Evolutionary conservation across 2,888 invertebrate species (phyloP).

Genomic region (Noctua comes): DNA sequence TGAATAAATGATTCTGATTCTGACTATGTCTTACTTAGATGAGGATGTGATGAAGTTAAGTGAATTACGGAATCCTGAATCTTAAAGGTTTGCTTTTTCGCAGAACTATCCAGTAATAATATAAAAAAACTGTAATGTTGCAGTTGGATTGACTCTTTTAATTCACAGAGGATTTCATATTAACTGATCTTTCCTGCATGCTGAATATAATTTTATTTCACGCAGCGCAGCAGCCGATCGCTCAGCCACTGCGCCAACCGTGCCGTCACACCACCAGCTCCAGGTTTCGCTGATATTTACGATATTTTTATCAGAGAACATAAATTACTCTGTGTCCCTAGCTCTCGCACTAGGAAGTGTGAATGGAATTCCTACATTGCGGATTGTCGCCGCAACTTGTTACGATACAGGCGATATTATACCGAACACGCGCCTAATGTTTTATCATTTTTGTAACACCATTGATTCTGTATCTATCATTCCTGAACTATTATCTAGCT

Average conservation of each 20-base stretch:
- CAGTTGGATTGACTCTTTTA: not conserved
- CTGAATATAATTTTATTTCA: not conserved
- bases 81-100: not conserved
- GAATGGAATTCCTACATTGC: conserved; percentile 67
- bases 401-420: conserved; percentile 46
- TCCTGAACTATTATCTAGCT: not conserved
- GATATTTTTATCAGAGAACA: not conserved
- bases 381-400: conserved; percentile 65
- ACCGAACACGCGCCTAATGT: conserved; percentile 36
- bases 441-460: conserved; percentile 38
- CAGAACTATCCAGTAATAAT: not conserved
- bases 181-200: not conserved
- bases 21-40: not conserved
- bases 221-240: too few relatives aligned
- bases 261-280: not conserved
- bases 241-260: too few relatives aligned
- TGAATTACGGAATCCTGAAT: not conserved
- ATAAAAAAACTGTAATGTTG: not conserved
- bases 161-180: too few relatives aligned
- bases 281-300: not conserved
- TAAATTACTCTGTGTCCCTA: conserved; percentile 1
- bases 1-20: too few relatives aligned
- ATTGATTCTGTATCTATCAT: not conserved
- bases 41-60: not conserved
- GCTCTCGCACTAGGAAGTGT: conserved; percentile 63